phyloP scores from a whole-genome alignment of 2,113 vertebrate species.

The Otocyon megalotis region DNA sequence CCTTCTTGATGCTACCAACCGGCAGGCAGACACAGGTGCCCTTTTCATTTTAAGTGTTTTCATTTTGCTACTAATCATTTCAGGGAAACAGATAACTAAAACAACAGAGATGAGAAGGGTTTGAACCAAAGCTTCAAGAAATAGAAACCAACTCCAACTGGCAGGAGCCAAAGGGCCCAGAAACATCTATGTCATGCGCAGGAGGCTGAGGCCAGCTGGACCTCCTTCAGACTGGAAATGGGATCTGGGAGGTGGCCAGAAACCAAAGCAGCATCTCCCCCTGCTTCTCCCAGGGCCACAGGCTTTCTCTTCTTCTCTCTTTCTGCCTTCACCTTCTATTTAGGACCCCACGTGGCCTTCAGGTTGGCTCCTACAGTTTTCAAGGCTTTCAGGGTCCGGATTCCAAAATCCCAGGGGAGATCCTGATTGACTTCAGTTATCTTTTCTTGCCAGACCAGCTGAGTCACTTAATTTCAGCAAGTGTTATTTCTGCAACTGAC shows the following conservation, averaged over 20 bases:
- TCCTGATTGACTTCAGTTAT: not conserved
- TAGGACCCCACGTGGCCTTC: not conserved
- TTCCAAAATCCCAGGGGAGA: not conserved
- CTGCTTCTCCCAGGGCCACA: not conserved
- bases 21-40: not conserved
- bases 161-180: not conserved
- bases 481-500: not conserved
- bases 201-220: not conserved
- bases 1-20: not conserved
- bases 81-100: not conserved
- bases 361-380: not conserved
- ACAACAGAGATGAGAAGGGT: not conserved
- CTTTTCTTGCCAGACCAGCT: not conserved
- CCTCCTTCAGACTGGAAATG: not conserved
- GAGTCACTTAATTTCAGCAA: not conserved
- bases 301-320: not conserved
- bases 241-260: not conserved
- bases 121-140: constrained; percentile 48
- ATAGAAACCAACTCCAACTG: not conserved
- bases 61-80: not conserved
- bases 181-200: not conserved
- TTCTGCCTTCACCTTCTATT: not conserved
- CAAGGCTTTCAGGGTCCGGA: not conserved
- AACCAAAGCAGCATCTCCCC: not conserved
- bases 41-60: constrained; percentile 7